Percentiles rank a stretch among this genome's conserved stretches.
These are phyloP conservation scores for Orchestia grillus DNA, from an alignment of 1,140 invertebrate genomes.

Conservation along the genomic window DNA sequence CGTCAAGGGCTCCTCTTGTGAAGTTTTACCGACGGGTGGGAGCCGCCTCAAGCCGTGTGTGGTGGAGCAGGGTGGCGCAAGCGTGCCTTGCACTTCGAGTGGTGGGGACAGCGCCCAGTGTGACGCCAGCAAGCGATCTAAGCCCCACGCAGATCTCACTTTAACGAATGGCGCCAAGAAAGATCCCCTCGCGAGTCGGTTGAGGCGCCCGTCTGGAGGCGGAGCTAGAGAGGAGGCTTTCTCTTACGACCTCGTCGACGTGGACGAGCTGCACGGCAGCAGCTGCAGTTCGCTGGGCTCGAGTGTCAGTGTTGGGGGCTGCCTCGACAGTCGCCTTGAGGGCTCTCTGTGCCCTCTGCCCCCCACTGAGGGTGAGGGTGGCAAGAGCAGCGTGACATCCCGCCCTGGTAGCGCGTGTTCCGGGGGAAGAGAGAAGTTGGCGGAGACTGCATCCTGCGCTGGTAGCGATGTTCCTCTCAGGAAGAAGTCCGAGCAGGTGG, in stretches of 20 bases:
- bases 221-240: slow-evolving; percentile 59
- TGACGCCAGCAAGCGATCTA: slow-evolving; percentile 67
- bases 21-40: background rate
- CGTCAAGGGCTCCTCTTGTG: background rate
- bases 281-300: slow-evolving; percentile 61
- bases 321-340: slow-evolving; percentile 63
- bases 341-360: background rate
- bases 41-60: background rate
- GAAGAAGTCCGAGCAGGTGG: background rate
- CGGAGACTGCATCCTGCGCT: background rate
- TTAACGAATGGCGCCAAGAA: slow-evolving; percentile 57
- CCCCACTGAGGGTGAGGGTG: background rate
- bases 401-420: background rate
- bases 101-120: slow-evolving; percentile 53
- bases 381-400: background rate
- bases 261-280: slow-evolving; percentile 62
- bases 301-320: slow-evolving; percentile 62
- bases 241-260: slow-evolving; percentile 67
- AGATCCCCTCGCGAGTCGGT: background rate
- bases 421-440: background rate
- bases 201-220: slow-evolving; percentile 42
- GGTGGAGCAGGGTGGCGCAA: slow-evolving; percentile 10
- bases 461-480: background rate
- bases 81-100: slow-evolving; percentile 40
- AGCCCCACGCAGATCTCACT: slow-evolving; percentile 56